Percentiles rank a stretch among this genome's conserved stretches.
phyloP scores from a whole-genome alignment of 2,797 vertebrate species.

The Salarias fasciatus region DNA sequence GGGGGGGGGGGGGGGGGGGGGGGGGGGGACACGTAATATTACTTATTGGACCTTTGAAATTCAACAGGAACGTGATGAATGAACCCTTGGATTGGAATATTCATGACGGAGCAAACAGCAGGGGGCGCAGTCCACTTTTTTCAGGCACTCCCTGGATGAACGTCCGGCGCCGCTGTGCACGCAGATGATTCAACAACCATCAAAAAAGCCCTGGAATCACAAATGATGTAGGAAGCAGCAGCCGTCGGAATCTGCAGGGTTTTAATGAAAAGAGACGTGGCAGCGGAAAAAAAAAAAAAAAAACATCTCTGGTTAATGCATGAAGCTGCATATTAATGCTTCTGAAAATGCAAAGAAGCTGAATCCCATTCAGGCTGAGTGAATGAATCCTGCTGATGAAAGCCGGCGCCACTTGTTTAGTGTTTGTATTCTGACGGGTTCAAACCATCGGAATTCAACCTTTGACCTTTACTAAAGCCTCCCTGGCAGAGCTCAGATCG shows the following conservation, averaged over 20 bases:
- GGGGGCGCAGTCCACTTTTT: no score
- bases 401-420: background rate
- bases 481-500: no score
- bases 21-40: no score
- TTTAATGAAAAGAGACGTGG: background rate
- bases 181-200: no score
- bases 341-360: conserved; percentile 39
- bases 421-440: background rate
- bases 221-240: background rate
- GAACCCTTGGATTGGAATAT: no score
- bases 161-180: no score
- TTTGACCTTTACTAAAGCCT: no score
- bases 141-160: no score
- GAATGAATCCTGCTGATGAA: conserved; percentile 30
- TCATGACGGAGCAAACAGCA: no score
- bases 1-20: no score
- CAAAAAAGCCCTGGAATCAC: background rate
- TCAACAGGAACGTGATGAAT: no score
- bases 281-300: conserved; percentile 6
- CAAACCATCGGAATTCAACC: background rate
- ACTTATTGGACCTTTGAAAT: no score
- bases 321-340: conserved; percentile 34
- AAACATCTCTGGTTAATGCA: conserved; percentile 37
- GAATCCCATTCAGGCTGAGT: conserved; percentile 16
- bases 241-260: background rate